Conservation (phyloP, 1,140 invertebrate genomes). For the Calycopis cecrops region DNA sequence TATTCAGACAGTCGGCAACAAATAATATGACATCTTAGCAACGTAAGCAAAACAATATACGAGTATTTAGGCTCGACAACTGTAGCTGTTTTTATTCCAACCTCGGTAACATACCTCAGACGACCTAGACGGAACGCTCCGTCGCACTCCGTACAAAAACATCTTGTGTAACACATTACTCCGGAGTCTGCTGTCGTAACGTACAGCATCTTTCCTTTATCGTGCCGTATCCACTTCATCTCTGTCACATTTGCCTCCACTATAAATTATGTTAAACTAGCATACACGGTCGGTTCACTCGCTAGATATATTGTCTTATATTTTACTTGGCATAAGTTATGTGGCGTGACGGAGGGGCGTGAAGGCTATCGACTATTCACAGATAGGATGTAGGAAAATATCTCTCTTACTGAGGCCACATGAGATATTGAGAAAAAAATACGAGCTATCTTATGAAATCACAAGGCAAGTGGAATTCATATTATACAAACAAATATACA, state of each 20-base stretch:
- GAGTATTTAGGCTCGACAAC: too few species aligned
- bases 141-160: background rate
- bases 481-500: too few species aligned
- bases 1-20: too few species aligned
- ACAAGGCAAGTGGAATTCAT: too few species aligned
- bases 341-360: background rate
- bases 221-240: slow-evolving; percentile 4
- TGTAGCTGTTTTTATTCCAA: too few species aligned
- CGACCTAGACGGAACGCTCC: background rate
- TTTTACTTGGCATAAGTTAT: background rate
- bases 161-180: background rate
- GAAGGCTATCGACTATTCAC: too few species aligned
- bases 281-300: background rate
- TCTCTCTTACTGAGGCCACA: too few species aligned
- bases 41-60: too few species aligned
- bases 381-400: too few species aligned
- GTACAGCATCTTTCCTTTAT: slow-evolving; percentile 7
- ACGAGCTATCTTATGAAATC: too few species aligned
- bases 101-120: background rate
- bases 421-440: too few species aligned
- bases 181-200: background rate
- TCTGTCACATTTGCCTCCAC: slow-evolving; percentile 8
- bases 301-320: slow-evolving; percentile 4
- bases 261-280: slow-evolving; percentile 7
- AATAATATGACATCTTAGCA: too few species aligned